Percentiles rank a stretch among this genome's conserved stretches.
Evolutionary conservation across 2,113 vertebrate species (phyloP).

Genomic region (Neofelis nebulosa): DNA sequence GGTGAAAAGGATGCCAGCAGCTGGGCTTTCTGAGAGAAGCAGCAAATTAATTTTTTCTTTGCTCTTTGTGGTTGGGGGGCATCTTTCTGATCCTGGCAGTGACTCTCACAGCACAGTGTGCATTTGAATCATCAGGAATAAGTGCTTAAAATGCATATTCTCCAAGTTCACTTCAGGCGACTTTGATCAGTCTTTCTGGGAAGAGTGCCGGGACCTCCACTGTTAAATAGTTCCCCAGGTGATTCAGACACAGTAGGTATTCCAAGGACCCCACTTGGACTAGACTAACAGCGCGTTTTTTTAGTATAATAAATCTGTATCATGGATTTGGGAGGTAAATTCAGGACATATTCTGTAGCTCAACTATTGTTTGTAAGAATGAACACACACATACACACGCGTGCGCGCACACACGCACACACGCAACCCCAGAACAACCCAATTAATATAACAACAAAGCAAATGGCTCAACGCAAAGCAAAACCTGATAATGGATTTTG

Average conservation of each 20-base stretch:
- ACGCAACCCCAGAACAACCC: not conserved
- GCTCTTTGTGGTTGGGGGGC: not conserved
- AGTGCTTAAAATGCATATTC: not conserved
- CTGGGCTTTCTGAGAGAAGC: conserved; percentile 4
- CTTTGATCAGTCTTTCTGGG: not conserved
- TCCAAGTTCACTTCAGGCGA: conserved; percentile 17
- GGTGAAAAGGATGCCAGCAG: not conserved
- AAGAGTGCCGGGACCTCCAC: not conserved
- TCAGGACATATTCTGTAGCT: not conserved
- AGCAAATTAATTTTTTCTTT: conserved; percentile 56
- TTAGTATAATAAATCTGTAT: not conserved
- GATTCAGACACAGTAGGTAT: not conserved
- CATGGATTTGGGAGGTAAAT: not conserved
- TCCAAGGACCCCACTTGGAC: not conserved
- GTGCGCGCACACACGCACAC: not conserved
- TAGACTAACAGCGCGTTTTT: not conserved
- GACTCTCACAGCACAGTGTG: not conserved
- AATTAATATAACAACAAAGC: not conserved
- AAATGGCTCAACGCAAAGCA: conserved; percentile 15
- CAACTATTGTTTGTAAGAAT: not conserved
- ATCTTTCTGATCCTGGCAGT: conserved; percentile 7
- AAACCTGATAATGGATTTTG: conserved; percentile 11
- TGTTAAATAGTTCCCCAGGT: not conserved
- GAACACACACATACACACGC: not conserved
- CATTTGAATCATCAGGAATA: not conserved